A percentile compares a stretch with the other conserved stretches of the same genome.
Evolutionary conservation across 2,888 invertebrate genomes (phyloP).

Genomic region (Minunthozetes semirufus): DNA sequence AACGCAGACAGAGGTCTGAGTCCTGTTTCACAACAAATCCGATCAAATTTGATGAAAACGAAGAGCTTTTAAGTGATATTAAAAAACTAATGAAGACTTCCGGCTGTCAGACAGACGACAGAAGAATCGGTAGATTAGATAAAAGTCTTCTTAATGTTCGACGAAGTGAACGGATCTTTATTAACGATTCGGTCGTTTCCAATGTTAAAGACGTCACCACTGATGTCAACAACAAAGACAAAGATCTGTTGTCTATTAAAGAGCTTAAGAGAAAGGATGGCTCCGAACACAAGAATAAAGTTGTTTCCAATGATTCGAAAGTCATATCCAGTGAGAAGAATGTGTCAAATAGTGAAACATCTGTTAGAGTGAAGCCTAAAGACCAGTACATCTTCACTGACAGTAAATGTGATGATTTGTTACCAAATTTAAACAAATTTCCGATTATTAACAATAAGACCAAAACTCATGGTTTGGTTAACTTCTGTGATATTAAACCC

Average conservation of each 20-base stretch:
- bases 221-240: slow-evolving; percentile 7
- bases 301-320: background rate
- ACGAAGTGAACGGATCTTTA: slow-evolving; percentile 31
- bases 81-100: slow-evolving; percentile 22
- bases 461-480: background rate
- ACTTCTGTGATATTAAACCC: background rate
- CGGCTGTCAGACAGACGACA: slow-evolving; percentile 20
- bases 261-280: background rate
- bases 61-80: background rate
- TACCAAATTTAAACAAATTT: background rate
- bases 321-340: background rate
- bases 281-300: background rate
- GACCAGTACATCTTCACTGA: background rate
- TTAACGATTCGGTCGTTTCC: slow-evolving; percentile 19
- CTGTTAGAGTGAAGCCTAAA: background rate
- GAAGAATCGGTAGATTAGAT: background rate
- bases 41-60: background rate
- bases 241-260: background rate
- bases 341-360: background rate
- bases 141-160: background rate
- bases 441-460: slow-evolving; percentile 3
- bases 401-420: slow-evolving; percentile 16
- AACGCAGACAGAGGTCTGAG: slow-evolving; percentile 28
- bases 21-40: slow-evolving; percentile 31
- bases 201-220: background rate